Percentiles rank a stretch among this genome's conserved stretches.
Conservation (phyloP, 2,113 vertebrate genomes). For the Coracopsis vasa region DNA sequence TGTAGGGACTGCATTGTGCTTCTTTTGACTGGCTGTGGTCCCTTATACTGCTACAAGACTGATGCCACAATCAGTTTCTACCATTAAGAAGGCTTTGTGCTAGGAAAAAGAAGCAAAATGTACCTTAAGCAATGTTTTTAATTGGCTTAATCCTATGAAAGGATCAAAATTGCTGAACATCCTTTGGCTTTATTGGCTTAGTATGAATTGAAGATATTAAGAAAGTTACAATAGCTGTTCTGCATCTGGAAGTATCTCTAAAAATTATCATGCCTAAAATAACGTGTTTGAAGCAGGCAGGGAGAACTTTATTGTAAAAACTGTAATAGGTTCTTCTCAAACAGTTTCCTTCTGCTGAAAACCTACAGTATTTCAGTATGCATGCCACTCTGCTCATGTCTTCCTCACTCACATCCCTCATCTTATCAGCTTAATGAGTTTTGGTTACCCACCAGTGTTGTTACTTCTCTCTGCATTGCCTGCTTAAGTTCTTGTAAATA, state of each 20-base stretch:
- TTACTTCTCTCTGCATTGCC: neutral
- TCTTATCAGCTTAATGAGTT: neutral
- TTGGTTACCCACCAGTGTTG: neutral
- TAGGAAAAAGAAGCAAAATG: neutral
- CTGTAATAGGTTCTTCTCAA: neutral
- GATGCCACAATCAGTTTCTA: neutral
- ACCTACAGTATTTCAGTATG: neutral
- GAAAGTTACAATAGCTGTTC: neutral
- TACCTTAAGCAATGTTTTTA: neutral
- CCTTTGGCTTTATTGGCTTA: neutral
- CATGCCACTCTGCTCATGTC: neutral
- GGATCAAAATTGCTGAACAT: neutral
- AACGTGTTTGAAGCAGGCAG: neutral
- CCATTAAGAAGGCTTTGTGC: neutral
- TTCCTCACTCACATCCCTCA: neutral
- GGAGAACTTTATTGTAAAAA: neutral
- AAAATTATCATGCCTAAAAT: neutral
- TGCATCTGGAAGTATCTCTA: neutral
- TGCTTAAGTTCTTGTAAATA: neutral
- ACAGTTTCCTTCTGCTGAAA: neutral
- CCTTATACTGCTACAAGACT: neutral
- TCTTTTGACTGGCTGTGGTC: neutral
- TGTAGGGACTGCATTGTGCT: fast-evolving
- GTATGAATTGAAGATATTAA: neutral
- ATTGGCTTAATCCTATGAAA: neutral